phyloP scores from a whole-genome alignment of 64 coral and sea anemone species.

The Catalaphyllia jardinei region DNA sequence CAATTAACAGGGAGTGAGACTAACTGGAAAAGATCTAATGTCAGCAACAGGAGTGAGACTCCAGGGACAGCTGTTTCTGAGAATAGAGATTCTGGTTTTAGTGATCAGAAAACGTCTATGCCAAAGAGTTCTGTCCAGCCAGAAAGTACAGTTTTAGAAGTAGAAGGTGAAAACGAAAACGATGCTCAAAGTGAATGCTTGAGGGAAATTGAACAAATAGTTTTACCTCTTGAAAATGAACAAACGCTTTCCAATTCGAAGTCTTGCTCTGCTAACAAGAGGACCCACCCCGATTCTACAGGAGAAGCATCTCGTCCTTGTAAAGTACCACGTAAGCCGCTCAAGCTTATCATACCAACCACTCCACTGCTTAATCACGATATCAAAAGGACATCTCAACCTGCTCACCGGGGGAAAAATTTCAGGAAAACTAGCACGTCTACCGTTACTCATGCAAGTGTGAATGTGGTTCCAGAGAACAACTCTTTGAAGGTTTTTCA shows the following conservation, averaged over 20 bases:
- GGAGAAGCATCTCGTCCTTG: neutral
- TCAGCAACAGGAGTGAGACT: neutral
- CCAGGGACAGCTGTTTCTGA: neutral
- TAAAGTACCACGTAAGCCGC: neutral
- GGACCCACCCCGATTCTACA: neutral
- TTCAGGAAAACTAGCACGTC: neutral
- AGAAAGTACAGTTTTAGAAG: neutral
- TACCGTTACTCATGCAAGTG: neutral
- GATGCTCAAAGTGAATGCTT: neutral
- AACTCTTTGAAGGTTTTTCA: neutral
- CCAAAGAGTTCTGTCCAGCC: neutral
- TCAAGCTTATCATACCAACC: constrained; percentile 30
- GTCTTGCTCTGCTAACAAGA: neutral
- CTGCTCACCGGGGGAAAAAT: neutral
- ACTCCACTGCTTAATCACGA: neutral
- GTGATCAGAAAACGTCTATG: neutral
- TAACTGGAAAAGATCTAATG: neutral
- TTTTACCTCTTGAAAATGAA: neutral
- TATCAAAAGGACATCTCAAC: neutral
- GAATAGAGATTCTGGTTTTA: too few species aligned
- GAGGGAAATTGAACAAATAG: neutral
- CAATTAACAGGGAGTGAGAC: neutral
- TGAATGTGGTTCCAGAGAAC: neutral
- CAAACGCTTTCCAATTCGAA: neutral
- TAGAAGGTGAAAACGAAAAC: neutral